A percentile compares a stretch with the other conserved stretches of the same genome.
These are phyloP conservation scores for Rotaria sp. DNA, from an alignment of 2,888 invertebrate genomes.

Conservation along the genomic window DNA sequence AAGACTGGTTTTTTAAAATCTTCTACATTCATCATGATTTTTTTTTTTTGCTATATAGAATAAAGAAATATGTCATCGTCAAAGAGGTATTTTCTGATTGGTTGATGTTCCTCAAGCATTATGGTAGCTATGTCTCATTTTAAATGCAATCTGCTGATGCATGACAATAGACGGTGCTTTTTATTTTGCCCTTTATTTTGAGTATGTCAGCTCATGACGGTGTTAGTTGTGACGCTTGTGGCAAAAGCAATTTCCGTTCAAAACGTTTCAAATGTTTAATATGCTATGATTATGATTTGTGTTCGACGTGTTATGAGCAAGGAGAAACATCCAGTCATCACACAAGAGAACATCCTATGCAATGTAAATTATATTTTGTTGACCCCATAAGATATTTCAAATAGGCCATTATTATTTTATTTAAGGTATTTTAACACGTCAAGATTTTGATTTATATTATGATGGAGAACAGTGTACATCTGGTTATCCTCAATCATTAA, in stretches of 20 bases:
- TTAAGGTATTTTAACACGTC: conserved; percentile 43
- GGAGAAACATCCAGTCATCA: conserved; percentile 61
- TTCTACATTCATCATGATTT: no score
- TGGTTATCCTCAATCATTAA: conserved; percentile 88
- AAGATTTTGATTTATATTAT: conserved; percentile 74
- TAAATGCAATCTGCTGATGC: neutral
- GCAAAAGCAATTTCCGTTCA: conserved; percentile 92
- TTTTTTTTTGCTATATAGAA: no score
- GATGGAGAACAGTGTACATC: conserved; percentile 79
- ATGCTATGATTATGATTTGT: conserved; percentile 97
- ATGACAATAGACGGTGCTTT: neutral
- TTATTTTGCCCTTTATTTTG: neutral
- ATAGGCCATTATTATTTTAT: neutral
- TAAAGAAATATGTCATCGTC: neutral
- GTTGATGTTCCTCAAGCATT: neutral
- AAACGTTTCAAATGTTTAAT: conserved; percentile 96
- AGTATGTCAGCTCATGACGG: conserved; percentile 61
- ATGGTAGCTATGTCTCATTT: neutral
- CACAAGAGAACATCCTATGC: conserved; percentile 93
- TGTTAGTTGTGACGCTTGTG: conserved; percentile 98
- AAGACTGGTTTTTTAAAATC: no score
- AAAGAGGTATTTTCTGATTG: neutral
- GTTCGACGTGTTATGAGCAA: conserved; percentile 81
- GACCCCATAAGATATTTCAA: no score
- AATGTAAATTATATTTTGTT: conserved; percentile 61